These are phyloP conservation scores for Orius insidiosus DNA, from an alignment of 1,140 invertebrate genomes.

Conservation along the genomic window DNA sequence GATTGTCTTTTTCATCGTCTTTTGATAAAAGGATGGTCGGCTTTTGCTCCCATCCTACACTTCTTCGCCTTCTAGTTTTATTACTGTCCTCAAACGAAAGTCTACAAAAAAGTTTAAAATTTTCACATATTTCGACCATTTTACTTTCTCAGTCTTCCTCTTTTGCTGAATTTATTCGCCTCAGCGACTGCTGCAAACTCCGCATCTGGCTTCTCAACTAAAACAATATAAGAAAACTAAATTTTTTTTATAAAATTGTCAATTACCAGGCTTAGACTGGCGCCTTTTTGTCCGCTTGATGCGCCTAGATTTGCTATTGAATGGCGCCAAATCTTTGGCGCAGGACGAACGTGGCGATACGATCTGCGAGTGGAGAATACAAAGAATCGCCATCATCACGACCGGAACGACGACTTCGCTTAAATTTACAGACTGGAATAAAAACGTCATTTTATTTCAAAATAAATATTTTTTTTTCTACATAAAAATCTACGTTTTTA, in stretches of 20 bases:
- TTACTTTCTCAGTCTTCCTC: constrained; percentile 20
- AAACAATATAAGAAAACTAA: not conserved
- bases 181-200: not conserved
- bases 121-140: constrained; percentile 6
- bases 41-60: constrained; percentile 9
- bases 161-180: constrained; percentile 18
- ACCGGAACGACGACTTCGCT: constrained; percentile 59
- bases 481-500: not conserved
- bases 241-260: not conserved
- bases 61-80: not conserved
- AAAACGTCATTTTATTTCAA: constrained; percentile 2
- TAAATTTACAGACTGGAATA: constrained; percentile 31
- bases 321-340: constrained; percentile 5
- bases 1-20: too few species aligned
- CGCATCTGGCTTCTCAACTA: not conserved
- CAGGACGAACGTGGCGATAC: constrained; percentile 45
- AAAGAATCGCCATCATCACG: constrained; percentile 60
- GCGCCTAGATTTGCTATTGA: constrained; percentile 21
- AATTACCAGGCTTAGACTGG: constrained; percentile 8
- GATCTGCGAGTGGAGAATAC: constrained; percentile 80
- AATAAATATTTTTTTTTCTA: too few species aligned
- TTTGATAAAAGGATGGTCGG: too few species aligned
- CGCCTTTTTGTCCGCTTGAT: constrained; percentile 20
- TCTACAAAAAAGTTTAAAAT: constrained; percentile 7
- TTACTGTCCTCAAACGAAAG: constrained; percentile 14